Conservation (phyloP, 2,113 vertebrate species). For the Heterotis niloticus region DNA sequence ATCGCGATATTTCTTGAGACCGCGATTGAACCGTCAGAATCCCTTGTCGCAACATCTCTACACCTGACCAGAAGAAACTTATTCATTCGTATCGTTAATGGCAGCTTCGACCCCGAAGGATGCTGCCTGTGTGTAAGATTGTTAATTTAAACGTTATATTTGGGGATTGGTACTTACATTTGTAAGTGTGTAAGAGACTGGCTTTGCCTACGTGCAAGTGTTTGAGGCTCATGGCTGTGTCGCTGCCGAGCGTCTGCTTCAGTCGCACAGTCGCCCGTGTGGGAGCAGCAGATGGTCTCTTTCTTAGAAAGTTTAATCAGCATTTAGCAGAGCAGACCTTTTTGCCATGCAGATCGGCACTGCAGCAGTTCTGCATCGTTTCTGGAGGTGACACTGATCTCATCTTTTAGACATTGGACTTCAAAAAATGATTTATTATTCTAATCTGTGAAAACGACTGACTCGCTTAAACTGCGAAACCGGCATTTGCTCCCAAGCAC, state of each 20-base stretch:
- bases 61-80: too few species aligned
- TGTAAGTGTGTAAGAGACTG: too few species aligned
- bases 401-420: not conserved
- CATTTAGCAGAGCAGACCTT: slow-evolving; percentile 8
- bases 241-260: not conserved
- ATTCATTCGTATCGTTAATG: too few species aligned
- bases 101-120: too few species aligned
- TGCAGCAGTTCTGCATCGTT: not conserved
- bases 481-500: not conserved
- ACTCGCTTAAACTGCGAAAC: not conserved
- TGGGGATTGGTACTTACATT: not conserved
- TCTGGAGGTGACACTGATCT: not conserved
- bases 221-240: too few species aligned
- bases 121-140: too few species aligned
- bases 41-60: too few species aligned
- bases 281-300: slow-evolving; percentile 17
- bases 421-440: not conserved
- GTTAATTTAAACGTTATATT: too few species aligned
- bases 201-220: too few species aligned
- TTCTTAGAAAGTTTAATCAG: slow-evolving; percentile 25
- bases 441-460: not conserved
- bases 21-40: too few species aligned
- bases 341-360: not conserved
- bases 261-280: not conserved
- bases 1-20: too few species aligned